phyloP scores from a whole-genome alignment of 2,888 invertebrate species.

The Esperia sulphurella region DNA sequence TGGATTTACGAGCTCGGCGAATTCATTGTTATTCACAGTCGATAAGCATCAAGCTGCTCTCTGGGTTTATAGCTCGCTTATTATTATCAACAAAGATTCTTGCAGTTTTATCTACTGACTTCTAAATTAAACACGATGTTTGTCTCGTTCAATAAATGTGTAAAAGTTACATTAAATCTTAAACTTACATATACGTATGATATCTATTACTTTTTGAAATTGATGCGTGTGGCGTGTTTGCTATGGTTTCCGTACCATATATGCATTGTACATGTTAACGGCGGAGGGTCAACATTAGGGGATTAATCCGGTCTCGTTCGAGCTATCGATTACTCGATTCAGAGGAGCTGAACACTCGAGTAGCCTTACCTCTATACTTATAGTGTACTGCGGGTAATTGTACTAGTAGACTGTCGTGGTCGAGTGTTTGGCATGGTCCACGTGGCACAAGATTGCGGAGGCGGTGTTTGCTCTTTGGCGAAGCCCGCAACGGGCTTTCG shows the following conservation, averaged over 20 bases:
- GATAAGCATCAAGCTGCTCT: constrained; percentile 48
- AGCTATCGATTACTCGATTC: constrained; percentile 26
- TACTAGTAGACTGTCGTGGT: constrained; percentile 67
- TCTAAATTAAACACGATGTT: background rate
- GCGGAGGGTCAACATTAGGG: constrained; percentile 18
- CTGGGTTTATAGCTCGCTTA: constrained; percentile 28
- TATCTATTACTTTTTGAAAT: no score
- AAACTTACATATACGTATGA: no score
- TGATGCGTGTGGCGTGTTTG: no score
- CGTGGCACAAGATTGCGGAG: constrained; percentile 77
- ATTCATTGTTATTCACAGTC: constrained; percentile 67
- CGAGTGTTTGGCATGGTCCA: constrained; percentile 70
- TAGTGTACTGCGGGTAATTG: constrained; percentile 56
- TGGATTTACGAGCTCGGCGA: constrained; percentile 64
- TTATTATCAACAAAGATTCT: constrained; percentile 22
- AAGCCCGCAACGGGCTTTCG: constrained; percentile 70
- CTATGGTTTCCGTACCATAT: no score
- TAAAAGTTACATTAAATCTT: no score
- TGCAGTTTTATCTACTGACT: background rate
- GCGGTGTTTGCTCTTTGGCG: constrained; percentile 78
- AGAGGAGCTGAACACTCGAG: constrained; percentile 21
- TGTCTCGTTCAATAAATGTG: no score
- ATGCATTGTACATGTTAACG: constrained; percentile 4
- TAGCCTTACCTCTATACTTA: constrained; percentile 20
- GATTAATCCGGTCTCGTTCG: constrained; percentile 20